Evolutionary conservation across 2,888 invertebrate genomes (phyloP).

Genomic region (Hofmannophila pseudospretella): DNA sequence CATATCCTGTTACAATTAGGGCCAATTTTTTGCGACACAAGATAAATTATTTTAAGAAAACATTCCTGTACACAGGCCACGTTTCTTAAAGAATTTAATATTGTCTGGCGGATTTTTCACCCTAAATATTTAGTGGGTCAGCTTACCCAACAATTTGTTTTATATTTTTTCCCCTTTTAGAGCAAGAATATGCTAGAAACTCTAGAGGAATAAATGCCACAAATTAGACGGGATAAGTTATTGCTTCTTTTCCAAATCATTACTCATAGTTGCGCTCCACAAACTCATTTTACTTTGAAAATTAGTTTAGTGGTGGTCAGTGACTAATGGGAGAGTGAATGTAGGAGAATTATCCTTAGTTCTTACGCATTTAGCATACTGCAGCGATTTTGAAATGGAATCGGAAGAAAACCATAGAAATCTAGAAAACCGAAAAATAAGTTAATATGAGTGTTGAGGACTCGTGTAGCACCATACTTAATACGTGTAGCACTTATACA

Average conservation of each 20-base stretch:
- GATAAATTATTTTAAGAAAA: not conserved
- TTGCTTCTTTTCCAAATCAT: slow-evolving; percentile 11
- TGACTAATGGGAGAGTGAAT: too few relatives aligned
- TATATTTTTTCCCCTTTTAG: slow-evolving; percentile 19
- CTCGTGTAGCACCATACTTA: too few relatives aligned
- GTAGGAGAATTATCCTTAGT: too few relatives aligned
- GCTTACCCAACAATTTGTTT: slow-evolving; percentile 25
- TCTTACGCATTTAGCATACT: too few relatives aligned
- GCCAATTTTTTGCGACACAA: not conserved
- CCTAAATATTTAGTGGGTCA: slow-evolving; percentile 32
- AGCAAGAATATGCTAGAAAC: not conserved
- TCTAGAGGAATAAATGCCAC: slow-evolving; percentile 9
- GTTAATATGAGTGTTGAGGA: too few relatives aligned
- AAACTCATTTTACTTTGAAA: not conserved
- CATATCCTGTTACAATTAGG: not conserved
- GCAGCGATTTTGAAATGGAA: too few relatives aligned
- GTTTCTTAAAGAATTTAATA: slow-evolving; percentile 33
- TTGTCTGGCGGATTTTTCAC: slow-evolving; percentile 22
- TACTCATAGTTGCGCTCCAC: slow-evolving; percentile 5
- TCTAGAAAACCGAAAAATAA: too few relatives aligned
- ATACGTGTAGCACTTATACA: too few relatives aligned
- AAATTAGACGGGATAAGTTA: slow-evolving; percentile 13
- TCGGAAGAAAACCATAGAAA: too few relatives aligned
- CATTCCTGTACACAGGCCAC: slow-evolving; percentile 2
- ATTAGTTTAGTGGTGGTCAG: too few relatives aligned